Evolutionary conservation across 1,140 invertebrate genomes (phyloP), one percentile per base, ranked within the genome.

Genomic region (Globodera rostochiensis): DNA sequence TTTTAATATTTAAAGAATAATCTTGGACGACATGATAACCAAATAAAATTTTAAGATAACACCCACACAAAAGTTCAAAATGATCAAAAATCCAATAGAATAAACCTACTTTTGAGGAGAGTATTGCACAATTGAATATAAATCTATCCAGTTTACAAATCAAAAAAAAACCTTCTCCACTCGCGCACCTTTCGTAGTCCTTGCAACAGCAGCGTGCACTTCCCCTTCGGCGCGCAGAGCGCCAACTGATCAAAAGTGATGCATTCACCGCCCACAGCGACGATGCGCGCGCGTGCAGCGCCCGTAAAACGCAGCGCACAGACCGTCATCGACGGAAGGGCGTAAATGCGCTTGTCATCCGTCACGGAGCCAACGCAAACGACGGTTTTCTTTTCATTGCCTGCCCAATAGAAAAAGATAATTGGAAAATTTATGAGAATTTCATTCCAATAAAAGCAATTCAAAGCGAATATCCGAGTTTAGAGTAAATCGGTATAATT

Each of bases 211-310:
- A 99, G 93, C 66, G 97, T 98, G 90, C 95, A 95, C 85, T 94
- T 93, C 85, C 98, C 98, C 84, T 94, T 95, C 49, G 98, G 98
- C 57, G 96, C 91, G 81, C 93, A 93, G 49, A 97, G 91, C 70
- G 98, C 97, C 86, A 99, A 92, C 91, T 99, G 96, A 92, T 99
- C 98, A 90, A 99, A 98, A 60, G 97, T 99, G 47, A 99, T 93
- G 74, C 98, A 94, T 91, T 98, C 94, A 86, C 97, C 96, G 87
- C 96, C 96, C 90, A 95, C 94, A 91, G 96, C 96, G 86, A 99
- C 91, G 89, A 99, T 98, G 66, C 97, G 93, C 76, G 95, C 95
- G 87, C 97, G 93, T 77, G 97, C 98, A 85, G 94, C 94, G 86
- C 95, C 94, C 83, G 97, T 97, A 3, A 98, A 94, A 87, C 94